Conservation (phyloP, 2,113 vertebrate species). For the Scopus umbretta region DNA sequence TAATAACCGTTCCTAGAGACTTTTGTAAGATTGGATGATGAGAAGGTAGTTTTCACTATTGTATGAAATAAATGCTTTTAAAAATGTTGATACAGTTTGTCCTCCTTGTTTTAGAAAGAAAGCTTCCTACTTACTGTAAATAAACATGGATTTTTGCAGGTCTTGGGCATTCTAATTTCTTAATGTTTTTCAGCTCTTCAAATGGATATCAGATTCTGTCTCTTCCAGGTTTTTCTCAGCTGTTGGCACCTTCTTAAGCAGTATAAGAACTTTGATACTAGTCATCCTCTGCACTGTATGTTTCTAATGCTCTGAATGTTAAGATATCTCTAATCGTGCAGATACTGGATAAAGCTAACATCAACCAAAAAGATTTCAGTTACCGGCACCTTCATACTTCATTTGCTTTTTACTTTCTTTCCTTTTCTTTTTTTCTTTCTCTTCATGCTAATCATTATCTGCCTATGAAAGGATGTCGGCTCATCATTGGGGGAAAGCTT, state of each 20-base stretch:
- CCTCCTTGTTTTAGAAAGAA: background rate
- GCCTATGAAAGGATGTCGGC: constrained; percentile 69
- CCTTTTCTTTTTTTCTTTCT: constrained; percentile 58
- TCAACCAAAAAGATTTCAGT: background rate
- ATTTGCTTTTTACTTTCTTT: constrained; percentile 66
- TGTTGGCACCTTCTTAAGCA: background rate
- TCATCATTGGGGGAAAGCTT: constrained; percentile 67
- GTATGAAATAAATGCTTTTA: background rate
- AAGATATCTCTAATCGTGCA: background rate
- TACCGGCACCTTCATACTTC: constrained; percentile 29
- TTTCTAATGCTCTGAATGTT: background rate
- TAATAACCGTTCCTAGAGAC: background rate
- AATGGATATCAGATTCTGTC: background rate
- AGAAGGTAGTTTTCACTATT: background rate
- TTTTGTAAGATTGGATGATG: background rate
- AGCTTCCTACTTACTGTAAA: background rate
- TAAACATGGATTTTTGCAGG: constrained; percentile 9
- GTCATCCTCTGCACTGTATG: background rate
- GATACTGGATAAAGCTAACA: background rate
- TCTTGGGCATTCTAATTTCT: background rate
- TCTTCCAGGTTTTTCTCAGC: background rate
- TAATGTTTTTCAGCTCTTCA: background rate
- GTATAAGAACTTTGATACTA: background rate
- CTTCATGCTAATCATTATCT: constrained; percentile 65
- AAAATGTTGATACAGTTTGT: background rate